Evolutionary conservation across 1,140 invertebrate species (phyloP), one percentile per base, ranked within the genome.

Genomic region (Melanaphis sacchari): DNA sequence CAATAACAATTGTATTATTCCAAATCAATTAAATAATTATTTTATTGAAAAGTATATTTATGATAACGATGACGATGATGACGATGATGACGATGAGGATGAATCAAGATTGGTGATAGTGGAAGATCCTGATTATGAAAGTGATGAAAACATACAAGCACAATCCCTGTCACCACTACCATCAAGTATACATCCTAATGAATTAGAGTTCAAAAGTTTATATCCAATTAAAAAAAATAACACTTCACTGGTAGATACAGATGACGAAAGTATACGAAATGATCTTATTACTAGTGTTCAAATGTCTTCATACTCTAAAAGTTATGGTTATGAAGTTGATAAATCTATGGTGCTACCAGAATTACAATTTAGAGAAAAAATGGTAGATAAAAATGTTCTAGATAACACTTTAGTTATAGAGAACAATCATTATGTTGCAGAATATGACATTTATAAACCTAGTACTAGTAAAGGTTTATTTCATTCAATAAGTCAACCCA

Each of bases 21-120:
- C 81, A 43, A 89, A 21, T 59, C 38, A 93, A 26, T 1, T 22
- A 2, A 41, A 84, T 24, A 43, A 89, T 43, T 43, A 43, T 43
- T 6, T 9, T 9, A 43, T 43, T 43, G 11, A 43, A 43, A 2
- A 43, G 43, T 1, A 43, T 43, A 9, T 43, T 43, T 3, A 46
- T 46, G 43, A 1, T 15, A 1, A 15, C 18, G 18, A 15, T 46
- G 0, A 46, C 18, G 94, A 95, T 95, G 88, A 95, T 95, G 54
- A 95, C 95, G 24, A 95, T 95, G 93, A 94, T 94, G 0, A 11
- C 66, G 3, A 40, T 93, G 15, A 93, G 93, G 1, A 89, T 94
- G n/a, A 94, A 93, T 84, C 87, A 11, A 85, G 84, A 36, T 40
- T 87, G 1, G 82, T 90, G 1, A 91, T 82, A 24, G 81, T 24